Conservation (phyloP, 2,888 invertebrate species). For the Zaprionus obscuricornis region DNA sequence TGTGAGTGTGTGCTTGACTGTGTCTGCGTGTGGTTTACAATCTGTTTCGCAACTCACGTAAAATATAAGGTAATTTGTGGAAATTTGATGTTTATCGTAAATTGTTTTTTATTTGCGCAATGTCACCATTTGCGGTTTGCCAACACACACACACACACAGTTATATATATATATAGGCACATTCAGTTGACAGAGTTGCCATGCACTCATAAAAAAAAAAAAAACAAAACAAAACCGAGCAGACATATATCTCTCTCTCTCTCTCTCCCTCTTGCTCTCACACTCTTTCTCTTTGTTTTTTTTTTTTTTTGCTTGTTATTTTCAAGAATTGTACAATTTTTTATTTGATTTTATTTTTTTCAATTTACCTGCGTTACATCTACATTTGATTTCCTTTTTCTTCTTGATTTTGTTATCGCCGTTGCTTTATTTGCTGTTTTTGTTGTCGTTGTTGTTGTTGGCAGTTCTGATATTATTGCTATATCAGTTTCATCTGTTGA, state of each 20-base stretch:
- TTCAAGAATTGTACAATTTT: no score
- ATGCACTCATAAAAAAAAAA: conserved; percentile 24
- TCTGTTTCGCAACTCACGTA: conserved; percentile 82
- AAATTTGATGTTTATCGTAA: conserved; percentile 83
- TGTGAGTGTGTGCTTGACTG: conserved; percentile 20
- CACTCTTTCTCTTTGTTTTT: no score
- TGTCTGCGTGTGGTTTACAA: conserved; percentile 74
- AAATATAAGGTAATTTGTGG: conserved; percentile 83
- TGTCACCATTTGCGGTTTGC: conserved; percentile 79
- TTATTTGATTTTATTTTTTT: no score
- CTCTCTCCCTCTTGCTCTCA: no score
- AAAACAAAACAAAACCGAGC: conserved; percentile 4
- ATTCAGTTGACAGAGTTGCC: conserved; percentile 35
- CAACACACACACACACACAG: conserved; percentile 45
- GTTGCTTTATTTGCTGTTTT: neutral
- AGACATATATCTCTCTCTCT: no score
- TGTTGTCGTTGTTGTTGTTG: neutral
- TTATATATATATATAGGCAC: conserved; percentile 14
- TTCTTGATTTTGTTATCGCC: conserved; percentile 2
- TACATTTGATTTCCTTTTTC: conserved; percentile 1
- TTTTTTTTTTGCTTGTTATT: no score
- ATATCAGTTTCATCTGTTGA: neutral
- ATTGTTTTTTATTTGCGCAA: conserved; percentile 82
- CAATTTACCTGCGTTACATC: conserved; percentile 62
- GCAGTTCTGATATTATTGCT: neutral